These are phyloP conservation scores for Xenotilapia caudafasciata DNA, from an alignment of 2,113 vertebrate genomes.

Conservation along the genomic window DNA sequence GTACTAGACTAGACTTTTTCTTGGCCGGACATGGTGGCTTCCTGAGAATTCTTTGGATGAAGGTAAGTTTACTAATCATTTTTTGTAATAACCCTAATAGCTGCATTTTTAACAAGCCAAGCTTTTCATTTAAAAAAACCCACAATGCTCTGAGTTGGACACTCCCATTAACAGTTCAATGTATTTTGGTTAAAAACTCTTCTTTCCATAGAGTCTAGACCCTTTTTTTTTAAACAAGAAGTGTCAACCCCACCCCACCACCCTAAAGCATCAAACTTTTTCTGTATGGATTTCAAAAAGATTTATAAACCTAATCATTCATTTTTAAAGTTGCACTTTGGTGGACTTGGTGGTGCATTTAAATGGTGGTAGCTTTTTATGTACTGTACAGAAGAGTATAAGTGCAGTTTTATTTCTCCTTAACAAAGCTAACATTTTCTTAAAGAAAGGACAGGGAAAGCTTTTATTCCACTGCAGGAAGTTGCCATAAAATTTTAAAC, in stretches of 20 bases:
- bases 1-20: neutral
- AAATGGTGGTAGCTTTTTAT: neutral
- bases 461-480: neutral
- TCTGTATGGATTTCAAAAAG: neutral
- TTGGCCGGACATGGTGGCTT: neutral
- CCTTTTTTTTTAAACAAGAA: rapidly evolving
- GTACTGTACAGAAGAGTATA: neutral
- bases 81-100: neutral
- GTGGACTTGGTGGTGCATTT: neutral
- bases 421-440: neutral
- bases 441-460: neutral
- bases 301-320: neutral
- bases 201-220: neutral
- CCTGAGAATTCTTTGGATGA: neutral
- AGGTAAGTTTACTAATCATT: neutral
- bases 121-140: neutral
- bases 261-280: neutral
- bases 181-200: neutral
- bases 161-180: neutral
- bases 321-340: neutral
- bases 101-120: neutral
- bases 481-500: neutral
- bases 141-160: neutral
- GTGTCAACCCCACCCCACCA: neutral
- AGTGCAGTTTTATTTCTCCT: neutral